These are phyloP conservation scores for Pseudochirops cupreus DNA, from an alignment of 2,797 vertebrate species.

Conservation along the genomic window DNA sequence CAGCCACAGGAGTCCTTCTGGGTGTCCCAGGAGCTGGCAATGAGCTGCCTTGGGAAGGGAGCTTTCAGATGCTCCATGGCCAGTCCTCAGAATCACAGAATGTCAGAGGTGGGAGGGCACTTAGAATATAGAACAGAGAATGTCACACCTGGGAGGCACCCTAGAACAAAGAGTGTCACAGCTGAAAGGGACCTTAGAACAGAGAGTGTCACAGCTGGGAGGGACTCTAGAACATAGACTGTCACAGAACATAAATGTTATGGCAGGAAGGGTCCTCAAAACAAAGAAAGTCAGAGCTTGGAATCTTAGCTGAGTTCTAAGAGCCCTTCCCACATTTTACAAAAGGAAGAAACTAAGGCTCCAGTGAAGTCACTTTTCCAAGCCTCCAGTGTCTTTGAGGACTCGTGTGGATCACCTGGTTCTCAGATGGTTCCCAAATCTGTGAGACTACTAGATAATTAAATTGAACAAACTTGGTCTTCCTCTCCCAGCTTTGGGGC, in stretches of 20 bases:
- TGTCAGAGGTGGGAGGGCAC: neutral
- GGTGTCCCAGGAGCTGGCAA: slow-evolving; percentile 52
- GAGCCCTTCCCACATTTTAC: neutral
- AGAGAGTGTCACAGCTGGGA: neutral
- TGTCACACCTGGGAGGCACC: neutral
- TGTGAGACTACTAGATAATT: neutral
- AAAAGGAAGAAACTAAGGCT: neutral
- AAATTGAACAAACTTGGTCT: neutral
- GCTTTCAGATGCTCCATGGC: slow-evolving; percentile 42
- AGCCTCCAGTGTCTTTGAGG: neutral
- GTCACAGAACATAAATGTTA: too few species aligned
- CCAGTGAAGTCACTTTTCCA: neutral
- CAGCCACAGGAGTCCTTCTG: slow-evolving; percentile 75
- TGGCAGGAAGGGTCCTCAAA: neutral
- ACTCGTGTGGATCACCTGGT: neutral
- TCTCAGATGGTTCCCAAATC: neutral
- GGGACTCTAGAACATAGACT: neutral
- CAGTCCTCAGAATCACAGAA: neutral
- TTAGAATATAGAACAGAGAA: neutral
- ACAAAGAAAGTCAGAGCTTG: neutral
- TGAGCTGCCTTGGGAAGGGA: slow-evolving; percentile 52
- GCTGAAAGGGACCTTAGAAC: neutral
- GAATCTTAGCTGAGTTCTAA: neutral
- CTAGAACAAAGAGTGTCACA: too few species aligned
- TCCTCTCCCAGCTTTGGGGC: neutral